phyloP scores from a whole-genome alignment of 2,113 vertebrate species.

The Callipepla californica region DNA sequence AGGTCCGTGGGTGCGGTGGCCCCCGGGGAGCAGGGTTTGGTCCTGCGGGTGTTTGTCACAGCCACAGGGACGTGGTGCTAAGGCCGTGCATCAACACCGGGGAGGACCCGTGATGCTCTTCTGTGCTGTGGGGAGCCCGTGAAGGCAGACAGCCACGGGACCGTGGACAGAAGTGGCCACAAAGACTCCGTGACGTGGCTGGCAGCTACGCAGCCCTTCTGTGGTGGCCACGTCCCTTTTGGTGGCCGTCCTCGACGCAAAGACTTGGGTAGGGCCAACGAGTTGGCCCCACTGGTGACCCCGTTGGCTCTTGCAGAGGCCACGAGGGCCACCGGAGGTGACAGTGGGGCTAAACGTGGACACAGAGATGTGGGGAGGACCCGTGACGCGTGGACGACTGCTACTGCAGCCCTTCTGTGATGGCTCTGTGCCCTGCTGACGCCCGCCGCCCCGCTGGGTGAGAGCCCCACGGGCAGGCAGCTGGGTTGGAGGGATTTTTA shows the following conservation, averaged over 20 bases:
- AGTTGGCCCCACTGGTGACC: background rate
- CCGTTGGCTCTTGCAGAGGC: background rate
- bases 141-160: background rate
- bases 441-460: background rate
- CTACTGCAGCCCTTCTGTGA: background rate
- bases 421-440: background rate
- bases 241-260: background rate
- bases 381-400: background rate
- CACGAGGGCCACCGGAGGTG: background rate
- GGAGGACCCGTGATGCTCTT: background rate
- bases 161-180: background rate
- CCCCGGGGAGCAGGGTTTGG: background rate
- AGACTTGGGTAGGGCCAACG: background rate
- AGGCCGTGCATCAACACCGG: fast-evolving
- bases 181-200: background rate
- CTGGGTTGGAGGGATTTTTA: background rate
- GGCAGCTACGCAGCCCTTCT: background rate
- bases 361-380: background rate
- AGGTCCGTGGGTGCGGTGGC: background rate
- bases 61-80: fast-evolving
- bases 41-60: background rate
- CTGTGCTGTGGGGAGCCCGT: background rate
- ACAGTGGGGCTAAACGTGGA: background rate
- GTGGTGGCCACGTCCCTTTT: background rate
- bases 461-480: background rate